Base-by-base conservation (phyloP, 2,888 invertebrate species). In the Limenitis camilla region DNA sequence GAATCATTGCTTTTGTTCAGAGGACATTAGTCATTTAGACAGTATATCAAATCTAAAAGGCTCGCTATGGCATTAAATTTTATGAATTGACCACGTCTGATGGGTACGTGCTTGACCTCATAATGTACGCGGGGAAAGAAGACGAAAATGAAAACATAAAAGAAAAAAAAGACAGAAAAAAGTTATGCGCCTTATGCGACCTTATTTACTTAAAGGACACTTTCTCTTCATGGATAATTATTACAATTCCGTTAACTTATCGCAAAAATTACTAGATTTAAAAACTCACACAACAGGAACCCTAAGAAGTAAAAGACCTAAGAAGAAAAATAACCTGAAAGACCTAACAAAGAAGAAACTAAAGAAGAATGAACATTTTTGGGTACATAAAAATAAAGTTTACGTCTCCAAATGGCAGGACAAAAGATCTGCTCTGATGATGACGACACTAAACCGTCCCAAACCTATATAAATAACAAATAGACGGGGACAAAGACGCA, bases 391-490 rank as follows among this genome's bases (percentile, higher is more conserved):
- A 47, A 60, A 62, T 42, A 61, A 65, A 40, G 61, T 67, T 8
- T 70, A 68, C 53, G 65, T 68, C 9, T 59, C 60, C 28, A 63
- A 62, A 40, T 70, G 69, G 69, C 59, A 55, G 39, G 68, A 68
- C 58, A 68, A 63, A 36, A 54, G 68, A 11, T 58, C 62, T 44
- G 69, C 69, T 29, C 44, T 61, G 11, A 63, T 65, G 61, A 58
- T 72, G 44, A 66, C 69, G 35, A 71, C 68, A 32, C 47, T 48
- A 30, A 44, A 63, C 40, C 65, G 69, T 55, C 66, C 66, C 44
- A 35, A 41, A 40, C 50, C 63, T 41, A 50, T 59, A 39, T 46
- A 53, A 56, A 56, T 56, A 45, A 29, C 33, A 55, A 66, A 64
- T 48, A 52, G 59, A 46, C 57, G 46, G 60, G 61, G 61, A n/a